These are phyloP conservation scores for Ornithorhynchus anatinus DNA, from an alignment of 2,113 vertebrate genomes.

Conservation along the genomic window DNA sequence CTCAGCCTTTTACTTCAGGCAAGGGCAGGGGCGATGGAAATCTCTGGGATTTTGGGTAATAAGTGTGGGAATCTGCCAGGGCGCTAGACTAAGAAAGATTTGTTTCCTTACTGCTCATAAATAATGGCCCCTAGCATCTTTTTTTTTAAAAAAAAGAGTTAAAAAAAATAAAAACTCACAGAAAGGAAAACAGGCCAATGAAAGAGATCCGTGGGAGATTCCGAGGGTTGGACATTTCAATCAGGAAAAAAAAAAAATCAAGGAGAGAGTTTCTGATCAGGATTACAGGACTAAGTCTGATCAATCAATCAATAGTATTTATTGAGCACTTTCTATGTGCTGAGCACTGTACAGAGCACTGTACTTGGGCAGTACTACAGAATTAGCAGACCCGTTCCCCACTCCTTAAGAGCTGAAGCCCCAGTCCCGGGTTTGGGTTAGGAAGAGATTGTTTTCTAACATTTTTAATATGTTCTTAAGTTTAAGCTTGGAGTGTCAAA, in stretches of 20 bases:
- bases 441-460: constrained; percentile 19
- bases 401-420: no score
- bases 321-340: no score
- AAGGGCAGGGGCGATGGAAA: constrained; percentile 64
- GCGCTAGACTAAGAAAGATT: constrained; percentile 63
- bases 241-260: constrained; percentile 22
- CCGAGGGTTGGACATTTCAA: constrained; percentile 46
- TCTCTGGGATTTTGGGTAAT: constrained; percentile 75
- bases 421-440: constrained; percentile 30
- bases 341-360: no score
- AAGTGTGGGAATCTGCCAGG: constrained; percentile 77
- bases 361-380: no score
- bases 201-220: constrained; percentile 54
- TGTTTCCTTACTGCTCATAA: constrained; percentile 69
- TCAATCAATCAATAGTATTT: no score
- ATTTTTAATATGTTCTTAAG: constrained; percentile 33
- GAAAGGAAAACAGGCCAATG: constrained; percentile 42
- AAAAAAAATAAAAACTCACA: background rate
- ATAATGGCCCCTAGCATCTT: constrained; percentile 54
- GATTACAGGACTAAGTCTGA: constrained; percentile 1
- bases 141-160: no score
- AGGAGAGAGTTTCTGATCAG: constrained; percentile 36
- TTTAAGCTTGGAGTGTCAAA: constrained; percentile 37
- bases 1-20: constrained; percentile 54
- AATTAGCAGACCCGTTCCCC: no score